Evolutionary conservation across 2,113 vertebrate genomes (phyloP).

Genomic region (Myodes glareolus): DNA sequence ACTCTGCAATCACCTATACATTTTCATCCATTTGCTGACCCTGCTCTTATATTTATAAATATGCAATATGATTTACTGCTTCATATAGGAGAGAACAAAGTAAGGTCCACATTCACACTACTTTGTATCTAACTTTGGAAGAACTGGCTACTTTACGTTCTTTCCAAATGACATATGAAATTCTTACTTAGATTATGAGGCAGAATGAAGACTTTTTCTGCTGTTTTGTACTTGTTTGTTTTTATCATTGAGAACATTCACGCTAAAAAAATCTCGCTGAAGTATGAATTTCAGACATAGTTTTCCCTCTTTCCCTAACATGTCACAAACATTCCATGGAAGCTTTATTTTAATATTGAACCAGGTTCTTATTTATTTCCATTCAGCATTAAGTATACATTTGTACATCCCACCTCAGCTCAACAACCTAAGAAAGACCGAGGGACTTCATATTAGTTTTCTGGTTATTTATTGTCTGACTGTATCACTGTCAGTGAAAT

Average conservation of each 20-base stretch:
- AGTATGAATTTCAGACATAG: slow-evolving; percentile 34
- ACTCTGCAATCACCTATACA: neutral
- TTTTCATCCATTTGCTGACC: neutral
- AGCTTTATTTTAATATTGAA: neutral
- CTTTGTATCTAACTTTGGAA: neutral
- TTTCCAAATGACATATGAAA: neutral
- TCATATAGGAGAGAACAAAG: neutral
- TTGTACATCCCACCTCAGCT: neutral
- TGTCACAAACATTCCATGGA: slow-evolving; percentile 26
- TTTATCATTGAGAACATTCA: neutral
- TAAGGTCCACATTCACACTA: neutral
- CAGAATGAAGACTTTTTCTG: neutral
- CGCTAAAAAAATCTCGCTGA: slow-evolving; percentile 53
- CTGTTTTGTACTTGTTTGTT: neutral
- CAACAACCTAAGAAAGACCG: neutral
- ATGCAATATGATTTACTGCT: neutral
- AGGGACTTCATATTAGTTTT: slow-evolving; percentile 3
- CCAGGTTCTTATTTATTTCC: neutral
- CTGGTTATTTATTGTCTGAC: slow-evolving; percentile 36
- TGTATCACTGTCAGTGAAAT: slow-evolving; percentile 42
- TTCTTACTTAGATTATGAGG: neutral
- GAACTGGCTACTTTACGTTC: neutral
- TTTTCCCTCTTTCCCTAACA: neutral
- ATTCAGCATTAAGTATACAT: slow-evolving; percentile 47
- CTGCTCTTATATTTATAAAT: neutral